Evolutionary conservation across 2,113 vertebrate species (phyloP), one percentile per base, ranked within the genome.

Genomic region (Calypte anna): DNA sequence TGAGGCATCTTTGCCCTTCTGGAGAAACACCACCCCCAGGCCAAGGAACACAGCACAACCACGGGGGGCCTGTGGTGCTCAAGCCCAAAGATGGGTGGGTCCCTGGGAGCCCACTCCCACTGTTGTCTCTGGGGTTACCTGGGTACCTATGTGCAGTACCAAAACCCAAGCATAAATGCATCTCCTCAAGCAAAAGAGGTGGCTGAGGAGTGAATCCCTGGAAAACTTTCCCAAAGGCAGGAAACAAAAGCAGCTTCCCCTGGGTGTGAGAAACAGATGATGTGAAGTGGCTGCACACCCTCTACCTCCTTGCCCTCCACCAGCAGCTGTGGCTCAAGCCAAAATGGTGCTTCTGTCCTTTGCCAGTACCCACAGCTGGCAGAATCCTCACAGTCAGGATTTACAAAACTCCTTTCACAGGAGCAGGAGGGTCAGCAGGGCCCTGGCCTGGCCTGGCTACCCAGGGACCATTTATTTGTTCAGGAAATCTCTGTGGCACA

Each of bases 31-130:
- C 40, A 20, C 24, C 44, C 17, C 44, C 1, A 1, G 18, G n/a
- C 23, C 33, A 23, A 24, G 62, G 30, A 23, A 28, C 23, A 30
- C 12, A 1, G 9, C 4, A 4, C 5, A 38, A 27, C 7, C 17
- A 27, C 13, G 2, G 1, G 24, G 36, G 18, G 30, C 10, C 55
- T 17, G 7, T 44, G 3, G 14, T 11, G 28, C 1, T 1, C 10
- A 1, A 17, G 27, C 30, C 46, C 40, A 40, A 13, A 40, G 40
- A 13, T 40, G 40, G 40, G 40, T 40, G 40, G 12, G 40, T 13
- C 40, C 40, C 40, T 40, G 40, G 40, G 40, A 40, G 40, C 40
- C 40, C 11, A 13, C 40, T 40, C 10, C 54, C 4, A 5, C 22
- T 1, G 2, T 2, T 3, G 1, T 9, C 59, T 38, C 40, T 40